Base-by-base conservation (phyloP, 2,113 vertebrate species). In the Cromileptes altivelis region DNA sequence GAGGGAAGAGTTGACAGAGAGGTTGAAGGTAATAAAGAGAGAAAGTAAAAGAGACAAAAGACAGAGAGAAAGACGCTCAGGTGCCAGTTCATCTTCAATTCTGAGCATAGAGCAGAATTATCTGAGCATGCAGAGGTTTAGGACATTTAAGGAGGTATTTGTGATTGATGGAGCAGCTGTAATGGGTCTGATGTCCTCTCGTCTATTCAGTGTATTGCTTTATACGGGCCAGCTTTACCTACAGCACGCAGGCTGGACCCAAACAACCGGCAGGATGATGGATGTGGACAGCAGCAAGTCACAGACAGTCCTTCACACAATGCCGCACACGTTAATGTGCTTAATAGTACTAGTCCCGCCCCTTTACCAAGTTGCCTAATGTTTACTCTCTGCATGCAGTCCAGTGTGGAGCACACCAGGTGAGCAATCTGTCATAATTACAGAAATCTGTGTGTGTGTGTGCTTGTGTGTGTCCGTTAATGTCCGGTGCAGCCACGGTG, bases 221-320 rank as follows among this genome's bases (percentile, higher is more conserved):
- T 63, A 79, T 62, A 61, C 52, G 47, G 55, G 10, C 90, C 85
- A 78, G 91, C 84, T 87, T 94, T 90, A 94, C 92, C 92, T 91
- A 94, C 95, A 94, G 95, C 94, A 89, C 58, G 69, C 92, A 82
- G 85, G 91, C 85, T 79, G 90, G 82, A 88, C 77, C 92, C 89
- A 94, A 89, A 90, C 82, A 89, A 80, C 78, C 76, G 92, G 94
- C 94, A 95, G 77, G 27, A 91, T 96, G 96, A 97, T 96, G 95
- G 96, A 98, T 92, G 92, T 42, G 49, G 73, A 86, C 84, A 85
- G 75, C 78, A 85, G 73, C 85, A 87, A 86, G 86, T 93, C 93
- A 90, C 94, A 94, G 91, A 88, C 85, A 92, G 82, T 89, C 94
- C 95, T 94, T 96, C 94, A 95, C 91, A 94, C 81, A 92, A 86